Base-by-base conservation (phyloP, 2,113 vertebrate species). In the Eurypyga helias region DNA sequence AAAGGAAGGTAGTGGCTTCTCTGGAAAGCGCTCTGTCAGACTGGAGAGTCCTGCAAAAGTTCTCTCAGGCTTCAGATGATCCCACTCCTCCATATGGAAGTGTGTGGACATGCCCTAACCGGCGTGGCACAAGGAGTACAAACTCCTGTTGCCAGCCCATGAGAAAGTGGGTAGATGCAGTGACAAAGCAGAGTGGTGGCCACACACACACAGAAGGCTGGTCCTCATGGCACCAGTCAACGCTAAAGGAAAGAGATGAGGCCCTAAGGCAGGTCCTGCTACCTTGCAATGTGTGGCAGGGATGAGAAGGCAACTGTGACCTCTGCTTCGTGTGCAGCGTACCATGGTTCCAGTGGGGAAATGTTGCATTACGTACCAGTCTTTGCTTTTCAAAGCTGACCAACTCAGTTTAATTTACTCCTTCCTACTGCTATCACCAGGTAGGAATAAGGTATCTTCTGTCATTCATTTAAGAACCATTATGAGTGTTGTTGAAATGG, bases 321-420 rank as follows among this genome's bases (percentile, higher is more conserved):
- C 31, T 71, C 21, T 49, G 28, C 24, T 49, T 62, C 3, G 1
- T 2, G 10, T 11, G 8, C 4, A 62, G 41, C 0, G 2, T 0
- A 1, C 4, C 1, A 31, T 33, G 9, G 15, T 57, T 71, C 26
- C 0, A 48, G 1, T 2, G 5, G 31, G n/a, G 11, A 89, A 67
- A 24, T 64, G 36, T 1, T 64, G 48, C 6, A 16, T 60, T 29
- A 58, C 23, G 7, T 10, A 26, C 0, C 0, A 58, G 31, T 13
- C 54, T 79, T 36, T 83, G 43, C 0, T 0, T 26, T 67, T 64
- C 41, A 58, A 38, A 67, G 52, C 11, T 45, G 52, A 89, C 6
- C 2, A 25, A 24, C 31, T 48, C 52, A 33, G 67, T 60, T 67
- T 36, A 55, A 72, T 54, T 49, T 43, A n/a, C 31, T 80, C 10